Evolutionary conservation across 2,113 vertebrate species (phyloP), one percentile per base, ranked within the genome.

Genomic region (Xyliphius kryptos): DNA sequence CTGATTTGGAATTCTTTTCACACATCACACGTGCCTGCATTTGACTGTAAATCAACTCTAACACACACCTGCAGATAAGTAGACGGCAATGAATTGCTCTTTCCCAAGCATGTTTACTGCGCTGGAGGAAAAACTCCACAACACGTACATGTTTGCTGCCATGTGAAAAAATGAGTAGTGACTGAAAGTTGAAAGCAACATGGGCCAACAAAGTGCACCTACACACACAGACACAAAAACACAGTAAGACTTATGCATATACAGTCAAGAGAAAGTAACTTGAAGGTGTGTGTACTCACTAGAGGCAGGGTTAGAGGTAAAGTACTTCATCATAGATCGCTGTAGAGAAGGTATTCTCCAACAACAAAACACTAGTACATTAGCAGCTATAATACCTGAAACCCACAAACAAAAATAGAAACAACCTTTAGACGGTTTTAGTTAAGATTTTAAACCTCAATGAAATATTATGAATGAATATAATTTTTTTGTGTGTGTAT

Each of bases 101-200:
- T 83, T 80, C 37, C 96, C 95, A 75, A 98, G 78, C 77, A 97
- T 85, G 73, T 89, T 92, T 9, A 97, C 91, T 20, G 92, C 86
- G 72, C 91, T 96, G 80, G 84, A 89, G 67, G 94, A 97, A 78
- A 99, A 97, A 72, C 91, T 97, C 96, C 95, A 99, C 2, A 99
- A 76, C 38, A 97, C 95, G 48, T 96, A 98, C 96, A 99, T 99
- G 80, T 99, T 98, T 44, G 91, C 91, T 0, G 88, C 89, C 93
- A 99, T 82, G 87, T 99, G 96, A 73, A 96, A 82, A 5, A 95
- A 77, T 3, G 93, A 96, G 82, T 89, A 91, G 76, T 99, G 96
- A 66, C 95, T 98, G 82, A 99, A 99, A 0, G 92, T 88, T 13
- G 94, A 97, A 32, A 99, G 88, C 43, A 97, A 43, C 94, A 99